Conservation (phyloP, 2,888 invertebrate genomes). For the Campoplex nolae region DNA sequence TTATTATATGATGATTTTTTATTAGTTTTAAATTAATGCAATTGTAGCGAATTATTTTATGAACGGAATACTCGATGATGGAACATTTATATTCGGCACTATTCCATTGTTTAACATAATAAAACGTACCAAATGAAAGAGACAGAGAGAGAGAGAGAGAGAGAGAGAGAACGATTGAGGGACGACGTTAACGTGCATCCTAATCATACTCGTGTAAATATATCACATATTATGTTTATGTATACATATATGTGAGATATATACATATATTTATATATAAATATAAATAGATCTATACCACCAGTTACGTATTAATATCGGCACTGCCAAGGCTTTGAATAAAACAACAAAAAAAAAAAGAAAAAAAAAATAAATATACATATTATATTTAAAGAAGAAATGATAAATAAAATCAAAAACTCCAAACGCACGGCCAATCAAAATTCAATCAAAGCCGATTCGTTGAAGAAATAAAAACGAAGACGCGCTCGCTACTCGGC, state of each 20-base stretch:
- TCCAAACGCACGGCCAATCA: constrained; percentile 72
- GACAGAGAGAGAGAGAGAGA: constrained; percentile 21
- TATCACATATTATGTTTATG: constrained; percentile 41
- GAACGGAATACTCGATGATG: neutral
- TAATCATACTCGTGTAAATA: constrained; percentile 11
- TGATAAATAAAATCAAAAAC: constrained; percentile 45
- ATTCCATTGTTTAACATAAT: neutral
- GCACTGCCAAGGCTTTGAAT: constrained; percentile 81
- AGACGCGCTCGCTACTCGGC: constrained; percentile 47
- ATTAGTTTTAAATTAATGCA: neutral
- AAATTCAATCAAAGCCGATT: constrained; percentile 73
- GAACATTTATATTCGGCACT: neutral
- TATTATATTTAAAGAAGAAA: neutral
- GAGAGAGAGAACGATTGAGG: neutral
- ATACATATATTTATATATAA: constrained; percentile 52
- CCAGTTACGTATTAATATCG: constrained; percentile 75
- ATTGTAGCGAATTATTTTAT: neutral
- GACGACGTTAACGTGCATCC: neutral
- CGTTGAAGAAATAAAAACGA: constrained; percentile 42
- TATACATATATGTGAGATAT: constrained; percentile 42
- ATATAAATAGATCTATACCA: constrained; percentile 57
- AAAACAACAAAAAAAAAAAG: constrained; percentile 64
- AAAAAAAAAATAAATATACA: neutral
- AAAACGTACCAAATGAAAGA: neutral
- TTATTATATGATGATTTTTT: constrained; percentile 31